Conservation (phyloP, 1,140 invertebrate genomes). For the Macrocentrus cingulum region DNA sequence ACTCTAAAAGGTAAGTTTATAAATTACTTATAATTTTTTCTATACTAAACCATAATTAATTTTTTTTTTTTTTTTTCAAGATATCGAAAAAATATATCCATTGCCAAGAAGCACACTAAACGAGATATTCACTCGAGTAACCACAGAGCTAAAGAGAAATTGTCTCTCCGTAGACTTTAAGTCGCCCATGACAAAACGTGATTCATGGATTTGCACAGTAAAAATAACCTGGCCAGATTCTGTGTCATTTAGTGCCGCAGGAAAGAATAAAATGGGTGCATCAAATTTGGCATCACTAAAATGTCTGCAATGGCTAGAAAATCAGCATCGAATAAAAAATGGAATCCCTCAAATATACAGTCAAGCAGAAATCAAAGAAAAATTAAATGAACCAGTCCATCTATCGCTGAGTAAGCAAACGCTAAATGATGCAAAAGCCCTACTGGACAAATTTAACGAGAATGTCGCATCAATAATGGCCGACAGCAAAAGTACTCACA, state of each 20-base stretch:
- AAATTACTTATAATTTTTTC: too few species aligned
- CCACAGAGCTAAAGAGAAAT: conserved; percentile 26
- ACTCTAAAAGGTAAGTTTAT: conserved; percentile 5
- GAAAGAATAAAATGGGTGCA: conserved; percentile 34
- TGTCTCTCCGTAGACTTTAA: neutral
- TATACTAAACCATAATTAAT: too few species aligned
- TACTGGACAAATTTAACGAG: conserved; percentile 36
- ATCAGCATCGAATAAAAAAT: conserved; percentile 29
- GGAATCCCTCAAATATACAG: conserved; percentile 33
- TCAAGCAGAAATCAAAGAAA: conserved; percentile 3
- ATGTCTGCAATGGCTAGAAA: conserved; percentile 43
- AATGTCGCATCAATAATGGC: conserved; percentile 24
- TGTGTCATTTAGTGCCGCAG: conserved; percentile 31
- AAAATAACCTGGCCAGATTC: conserved; percentile 44
- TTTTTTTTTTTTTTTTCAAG: too few species aligned
- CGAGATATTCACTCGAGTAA: conserved; percentile 31
- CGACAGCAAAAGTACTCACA: neutral
- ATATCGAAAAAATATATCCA: conserved; percentile 31
- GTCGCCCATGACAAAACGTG: neutral
- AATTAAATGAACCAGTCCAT: neutral
- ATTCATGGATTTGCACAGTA: conserved; percentile 31
- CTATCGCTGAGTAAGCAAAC: conserved; percentile 32
- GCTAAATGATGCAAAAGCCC: conserved; percentile 26
- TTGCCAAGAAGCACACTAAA: conserved; percentile 25
- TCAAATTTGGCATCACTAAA: conserved; percentile 30